These are phyloP conservation scores for Philaethria dido DNA, from an alignment of 2,888 invertebrate genomes.

Conservation along the genomic window DNA sequence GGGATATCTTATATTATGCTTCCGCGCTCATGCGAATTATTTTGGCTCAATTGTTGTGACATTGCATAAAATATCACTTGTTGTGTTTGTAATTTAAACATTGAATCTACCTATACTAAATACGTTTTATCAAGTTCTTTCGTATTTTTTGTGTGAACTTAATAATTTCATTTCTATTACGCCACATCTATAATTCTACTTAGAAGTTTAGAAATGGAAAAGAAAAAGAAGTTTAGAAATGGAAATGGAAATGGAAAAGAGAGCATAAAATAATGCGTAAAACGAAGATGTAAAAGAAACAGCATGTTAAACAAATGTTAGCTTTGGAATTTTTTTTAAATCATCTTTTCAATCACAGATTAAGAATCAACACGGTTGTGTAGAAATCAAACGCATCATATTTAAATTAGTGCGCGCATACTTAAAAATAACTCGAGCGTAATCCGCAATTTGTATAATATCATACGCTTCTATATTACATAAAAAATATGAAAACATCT, in stretches of 20 bases:
- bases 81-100: background rate
- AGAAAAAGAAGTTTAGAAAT: no score
- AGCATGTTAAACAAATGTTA: background rate
- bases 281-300: no score
- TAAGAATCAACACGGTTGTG: background rate
- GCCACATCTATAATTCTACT: no score
- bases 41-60: conserved; percentile 12
- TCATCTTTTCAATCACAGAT: background rate
- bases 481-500: conserved; percentile 74
- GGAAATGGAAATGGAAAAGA: no score
- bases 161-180: no score
- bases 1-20: conserved; percentile 3
- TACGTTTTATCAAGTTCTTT: no score
- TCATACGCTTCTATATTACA: conserved; percentile 54
- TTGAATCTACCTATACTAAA: background rate
- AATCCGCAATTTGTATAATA: conserved; percentile 55
- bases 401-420: conserved; percentile 36
- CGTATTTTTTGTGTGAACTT: no score
- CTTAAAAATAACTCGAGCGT: conserved; percentile 40
- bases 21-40: conserved; percentile 14
- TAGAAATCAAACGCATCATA: conserved; percentile 24
- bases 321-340: background rate
- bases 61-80: background rate
- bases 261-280: no score
- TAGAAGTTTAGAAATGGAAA: no score